Percentiles rank a stretch among this genome's conserved stretches.
Evolutionary conservation across 2,797 vertebrate species (phyloP).

Genomic region (Hemibagrus guttatus): DNA sequence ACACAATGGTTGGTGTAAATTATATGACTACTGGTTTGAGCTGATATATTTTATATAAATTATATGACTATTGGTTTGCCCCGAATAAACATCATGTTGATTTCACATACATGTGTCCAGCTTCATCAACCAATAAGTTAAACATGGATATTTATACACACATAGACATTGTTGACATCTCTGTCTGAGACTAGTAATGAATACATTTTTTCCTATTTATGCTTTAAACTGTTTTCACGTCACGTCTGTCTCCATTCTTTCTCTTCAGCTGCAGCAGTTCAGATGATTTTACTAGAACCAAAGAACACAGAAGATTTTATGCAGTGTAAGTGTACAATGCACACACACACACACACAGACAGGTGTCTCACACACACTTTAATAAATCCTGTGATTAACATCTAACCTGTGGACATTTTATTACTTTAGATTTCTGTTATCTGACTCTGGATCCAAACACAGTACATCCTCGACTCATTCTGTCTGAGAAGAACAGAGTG

Average conservation of each 20-base stretch:
- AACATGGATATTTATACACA: no score
- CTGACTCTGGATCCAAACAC: slow-evolving; percentile 15
- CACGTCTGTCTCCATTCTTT: neutral
- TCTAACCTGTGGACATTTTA: neutral
- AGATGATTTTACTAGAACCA: neutral
- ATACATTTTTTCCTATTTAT: neutral
- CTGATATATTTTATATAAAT: no score
- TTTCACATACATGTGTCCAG: neutral
- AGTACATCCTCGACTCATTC: neutral
- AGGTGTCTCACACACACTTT: no score
- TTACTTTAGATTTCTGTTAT: no score
- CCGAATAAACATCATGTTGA: neutral
- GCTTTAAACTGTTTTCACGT: neutral
- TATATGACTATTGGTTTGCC: neutral
- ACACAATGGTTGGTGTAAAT: neutral
- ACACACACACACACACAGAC: neutral
- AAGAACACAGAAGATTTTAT: neutral
- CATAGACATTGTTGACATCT: neutral
- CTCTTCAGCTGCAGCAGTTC: neutral
- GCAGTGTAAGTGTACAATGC: neutral
- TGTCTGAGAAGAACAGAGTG: slow-evolving; percentile 15
- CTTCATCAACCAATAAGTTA: neutral
- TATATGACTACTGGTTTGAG: no score
- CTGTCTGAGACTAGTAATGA: neutral
- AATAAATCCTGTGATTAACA: no score